These are phyloP conservation scores for Vimba vimba DNA, from an alignment of 2,113 vertebrate species.

Conservation along the genomic window DNA sequence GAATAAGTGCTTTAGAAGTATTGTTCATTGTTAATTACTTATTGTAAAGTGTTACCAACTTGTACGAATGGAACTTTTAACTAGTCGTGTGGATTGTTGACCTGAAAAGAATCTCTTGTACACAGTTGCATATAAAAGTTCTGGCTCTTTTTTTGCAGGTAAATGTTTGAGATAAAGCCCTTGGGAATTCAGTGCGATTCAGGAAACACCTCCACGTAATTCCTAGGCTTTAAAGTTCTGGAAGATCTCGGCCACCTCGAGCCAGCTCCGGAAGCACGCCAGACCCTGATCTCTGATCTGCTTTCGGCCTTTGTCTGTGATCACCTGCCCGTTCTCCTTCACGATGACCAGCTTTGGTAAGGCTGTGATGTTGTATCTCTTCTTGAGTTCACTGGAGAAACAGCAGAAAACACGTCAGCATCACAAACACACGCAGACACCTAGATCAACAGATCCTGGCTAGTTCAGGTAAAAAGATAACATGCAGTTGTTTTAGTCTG, in stretches of 20 bases:
- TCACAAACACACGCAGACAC: neutral
- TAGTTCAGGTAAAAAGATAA: neutral
- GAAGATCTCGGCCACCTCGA: constrained; percentile 88
- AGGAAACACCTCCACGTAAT: neutral
- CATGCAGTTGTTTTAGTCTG: neutral
- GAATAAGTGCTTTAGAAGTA: too few relatives aligned
- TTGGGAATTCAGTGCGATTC: neutral
- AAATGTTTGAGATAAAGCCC: constrained; percentile 6
- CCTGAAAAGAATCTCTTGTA: neutral
- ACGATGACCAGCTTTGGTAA: constrained; percentile 94
- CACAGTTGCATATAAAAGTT: constrained; percentile 1
- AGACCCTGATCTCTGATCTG: constrained; percentile 90
- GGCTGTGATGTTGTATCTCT: constrained; percentile 88
- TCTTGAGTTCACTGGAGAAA: constrained; percentile 86
- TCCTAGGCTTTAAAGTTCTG: constrained; percentile 88
- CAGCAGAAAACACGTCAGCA: neutral
- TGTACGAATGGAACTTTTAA: neutral
- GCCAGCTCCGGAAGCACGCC: constrained; percentile 88
- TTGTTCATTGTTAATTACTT: too few relatives aligned
- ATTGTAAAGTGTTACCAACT: too few relatives aligned
- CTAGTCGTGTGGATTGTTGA: neutral
- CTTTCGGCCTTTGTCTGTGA: constrained; percentile 93
- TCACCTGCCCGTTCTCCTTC: constrained; percentile 92
- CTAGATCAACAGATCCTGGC: neutral
- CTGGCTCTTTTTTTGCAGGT: neutral